Base-by-base conservation (phyloP, 2,888 invertebrate genomes). In the Nomada goodeniana region DNA sequence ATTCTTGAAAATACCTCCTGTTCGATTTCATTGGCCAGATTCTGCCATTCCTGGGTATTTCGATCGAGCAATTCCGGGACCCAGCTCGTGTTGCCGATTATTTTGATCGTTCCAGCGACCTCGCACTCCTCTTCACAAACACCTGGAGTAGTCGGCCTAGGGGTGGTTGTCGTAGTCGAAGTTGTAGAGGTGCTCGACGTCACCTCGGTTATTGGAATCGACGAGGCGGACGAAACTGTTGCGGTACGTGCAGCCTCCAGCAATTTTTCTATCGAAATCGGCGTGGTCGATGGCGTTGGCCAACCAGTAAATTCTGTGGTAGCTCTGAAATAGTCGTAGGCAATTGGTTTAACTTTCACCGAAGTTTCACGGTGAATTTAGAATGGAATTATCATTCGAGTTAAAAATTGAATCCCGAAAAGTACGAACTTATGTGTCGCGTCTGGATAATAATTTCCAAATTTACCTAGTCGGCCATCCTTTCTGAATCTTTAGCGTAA, bases 301-400 rank as follows among this genome's bases (percentile, higher is more conserved):
- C 98, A 98, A 20, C 98, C 98, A 18, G 98, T 98, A 90, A 98
- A 98, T 93, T 97, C 98, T 23, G 98, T 98, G 11, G 97, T 97
- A 29, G 96, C 97, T 94, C 97, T 97, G 90, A 57, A 94, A 92
- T 4, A 23, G 61, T 47, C 59, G 13, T 0, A 18, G 20, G 11
- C 0, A 44, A 64, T 47, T 47, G 13, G 11, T 47, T 47, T 47
- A 15, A 10, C 15, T 15, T 15, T 47, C 47, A 15, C 15, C 0
- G 3, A 47, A 3, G 2, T 47, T 13, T 13, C 15, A 15, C 47
- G 2, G 47, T 15, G 47, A 47, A 7, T 15, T 47, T 47, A 15
- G 15, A 47, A 47, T 47, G 11, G 15, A 15, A 15, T 47, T 47
- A 15, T 13, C 47, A 3, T 11, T 15, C 47, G 47, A 10, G 13